Base-by-base conservation (phyloP, 2,113 vertebrate species). In the Scomber scombrus region DNA sequence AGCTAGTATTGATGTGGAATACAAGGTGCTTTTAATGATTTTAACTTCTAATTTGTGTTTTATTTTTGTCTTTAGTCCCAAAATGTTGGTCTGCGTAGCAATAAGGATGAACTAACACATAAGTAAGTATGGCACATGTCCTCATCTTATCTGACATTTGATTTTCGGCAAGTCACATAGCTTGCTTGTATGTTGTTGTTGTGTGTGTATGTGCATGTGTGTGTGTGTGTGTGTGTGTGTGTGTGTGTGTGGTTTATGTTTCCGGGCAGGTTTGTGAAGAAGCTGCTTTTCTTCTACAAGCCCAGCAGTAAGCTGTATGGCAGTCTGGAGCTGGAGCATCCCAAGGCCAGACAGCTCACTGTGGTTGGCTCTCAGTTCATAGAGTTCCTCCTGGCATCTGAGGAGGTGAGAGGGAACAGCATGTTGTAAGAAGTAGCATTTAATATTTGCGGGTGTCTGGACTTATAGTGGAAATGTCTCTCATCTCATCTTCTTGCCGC, bases 91-190 rank as follows among this genome's bases (percentile, higher is more conserved):
- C 90, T 97, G 50, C 96, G 94, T 85, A 95, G 95, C 88, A 96
- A 94, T 92, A 97, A 97, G 92, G 96, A 97, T 88, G 96, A 97
- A 80, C 96, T 96, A 3, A 94, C 97, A 51, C 96, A 97, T 93
- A 96, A 94, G 96, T 97, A 94, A 91, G 74, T 75, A 21, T 5
- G 7, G 34, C 34, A 40, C 34, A 40, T 40, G 34, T 14, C 14
- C 40, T 46, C 34, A 40, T 7, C 1, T 34, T 6, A n/a, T 1
- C 4, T 40, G 29, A 19, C 2, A 14, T 18, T 40, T 60, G 2
- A 26, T 50, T 66, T 40, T 40, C 2, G 3, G 21, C 55, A 64
- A 0, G 12, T 18, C 34, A 16, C 18, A 13, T 15, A 3, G 15
- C 19, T 34, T 67, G 26, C 52, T 19, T 26, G 26, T 62, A 18